These are phyloP conservation scores for Eira barbara DNA, from an alignment of 2,113 vertebrate species.

Conservation along the genomic window DNA sequence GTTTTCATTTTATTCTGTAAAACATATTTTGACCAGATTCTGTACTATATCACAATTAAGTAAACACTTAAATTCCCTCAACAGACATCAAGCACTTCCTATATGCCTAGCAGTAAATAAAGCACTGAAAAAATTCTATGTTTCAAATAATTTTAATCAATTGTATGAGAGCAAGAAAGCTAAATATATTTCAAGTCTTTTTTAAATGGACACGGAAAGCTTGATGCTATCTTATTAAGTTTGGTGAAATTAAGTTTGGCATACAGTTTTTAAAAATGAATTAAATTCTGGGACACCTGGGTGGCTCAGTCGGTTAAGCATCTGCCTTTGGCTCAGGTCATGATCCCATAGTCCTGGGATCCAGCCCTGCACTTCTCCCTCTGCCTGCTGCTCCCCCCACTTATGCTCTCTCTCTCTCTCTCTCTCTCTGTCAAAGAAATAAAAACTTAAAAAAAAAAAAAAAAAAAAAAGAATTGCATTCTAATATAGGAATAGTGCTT, in stretches of 20 bases:
- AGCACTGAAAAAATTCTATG: neutral
- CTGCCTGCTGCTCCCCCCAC: too few species aligned
- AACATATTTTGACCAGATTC: constrained; percentile 26
- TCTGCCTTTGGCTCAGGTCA: too few species aligned
- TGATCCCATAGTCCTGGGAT: too few species aligned
- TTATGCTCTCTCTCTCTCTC: too few species aligned
- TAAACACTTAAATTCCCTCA: constrained; percentile 28
- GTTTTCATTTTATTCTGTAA: constrained; percentile 58
- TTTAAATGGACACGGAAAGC: constrained; percentile 8
- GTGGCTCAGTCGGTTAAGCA: too few species aligned
- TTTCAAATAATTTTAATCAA: constrained; percentile 41
- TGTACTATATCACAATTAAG: neutral
- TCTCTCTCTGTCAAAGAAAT: neutral
- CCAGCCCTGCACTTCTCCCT: too few species aligned
- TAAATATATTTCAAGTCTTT: constrained; percentile 18
- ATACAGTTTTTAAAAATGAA: constrained; percentile 20
- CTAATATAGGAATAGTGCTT: constrained; percentile 27
- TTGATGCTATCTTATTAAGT: neutral
- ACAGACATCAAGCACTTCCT: neutral
- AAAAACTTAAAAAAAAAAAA: neutral
- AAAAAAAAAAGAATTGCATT: neutral
- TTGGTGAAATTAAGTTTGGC: constrained; percentile 34
- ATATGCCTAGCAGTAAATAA: neutral
- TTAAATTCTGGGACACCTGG: neutral
- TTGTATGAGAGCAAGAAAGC: constrained; percentile 10